These are phyloP conservation scores for Dryocosmus kuriphilus DNA, from an alignment of 2,888 invertebrate genomes.

Conservation along the genomic window DNA sequence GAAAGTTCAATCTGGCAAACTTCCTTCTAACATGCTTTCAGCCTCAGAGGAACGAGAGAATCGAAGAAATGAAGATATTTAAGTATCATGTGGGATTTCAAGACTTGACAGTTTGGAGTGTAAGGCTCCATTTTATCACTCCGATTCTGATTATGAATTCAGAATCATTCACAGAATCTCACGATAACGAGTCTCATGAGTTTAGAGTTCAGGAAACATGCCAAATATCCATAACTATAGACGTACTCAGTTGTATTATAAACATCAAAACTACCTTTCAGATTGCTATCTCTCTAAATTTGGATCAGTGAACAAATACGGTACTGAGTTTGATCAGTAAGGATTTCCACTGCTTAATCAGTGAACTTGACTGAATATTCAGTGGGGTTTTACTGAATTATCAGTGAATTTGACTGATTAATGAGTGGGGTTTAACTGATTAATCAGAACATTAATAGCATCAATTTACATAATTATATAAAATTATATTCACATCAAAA, in stretches of 20 bases:
- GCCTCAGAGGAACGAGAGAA: constrained; percentile 37
- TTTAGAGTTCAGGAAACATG: not conserved
- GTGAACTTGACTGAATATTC: too few relatives aligned
- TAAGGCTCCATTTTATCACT: constrained; percentile 40
- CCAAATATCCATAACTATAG: constrained; percentile 12
- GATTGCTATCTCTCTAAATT: not conserved
- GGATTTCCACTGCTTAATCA: too few relatives aligned
- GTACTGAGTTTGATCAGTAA: too few relatives aligned
- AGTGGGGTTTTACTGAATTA: too few relatives aligned
- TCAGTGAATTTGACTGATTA: too few relatives aligned
- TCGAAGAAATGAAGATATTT: constrained; percentile 25
- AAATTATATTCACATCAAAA: too few relatives aligned
- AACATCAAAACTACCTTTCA: constrained; percentile 7
- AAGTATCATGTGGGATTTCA: constrained; percentile 30
- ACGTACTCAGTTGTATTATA: not conserved
- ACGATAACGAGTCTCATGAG: constrained; percentile 15
- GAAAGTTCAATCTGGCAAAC: not conserved
- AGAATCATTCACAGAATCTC: constrained; percentile 36
- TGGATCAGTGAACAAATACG: not conserved
- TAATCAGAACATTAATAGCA: too few relatives aligned
- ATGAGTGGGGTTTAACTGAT: too few relatives aligned
- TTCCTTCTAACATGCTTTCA: not conserved
- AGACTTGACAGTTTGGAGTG: constrained; percentile 37
- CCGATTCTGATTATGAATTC: constrained; percentile 35
- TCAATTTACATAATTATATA: too few relatives aligned